Evolutionary conservation across 2,113 vertebrate genomes (phyloP).

Genomic region (Colistium nudipinnis): DNA sequence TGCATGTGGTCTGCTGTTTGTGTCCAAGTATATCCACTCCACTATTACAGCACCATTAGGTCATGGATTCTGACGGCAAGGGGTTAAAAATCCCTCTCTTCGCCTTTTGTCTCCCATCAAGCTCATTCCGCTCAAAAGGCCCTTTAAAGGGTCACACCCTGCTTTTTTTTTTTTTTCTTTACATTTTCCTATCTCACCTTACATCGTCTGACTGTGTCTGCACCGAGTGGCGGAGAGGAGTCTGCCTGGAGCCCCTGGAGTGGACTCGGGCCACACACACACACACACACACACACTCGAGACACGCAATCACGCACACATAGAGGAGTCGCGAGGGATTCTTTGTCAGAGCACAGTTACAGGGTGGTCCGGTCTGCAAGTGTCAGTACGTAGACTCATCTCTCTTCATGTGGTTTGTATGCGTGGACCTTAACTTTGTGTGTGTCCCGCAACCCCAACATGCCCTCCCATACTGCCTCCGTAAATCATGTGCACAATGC

Average conservation of each 20-base stretch:
- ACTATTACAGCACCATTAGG: slow-evolving; percentile 64
- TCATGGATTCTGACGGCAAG: slow-evolving; percentile 54
- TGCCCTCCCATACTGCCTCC: background rate
- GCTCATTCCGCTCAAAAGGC: slow-evolving; percentile 19
- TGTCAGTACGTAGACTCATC: slow-evolving; percentile 53
- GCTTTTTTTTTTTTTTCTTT: background rate
- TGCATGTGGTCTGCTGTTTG: slow-evolving; percentile 62
- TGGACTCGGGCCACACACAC: slow-evolving; percentile 38
- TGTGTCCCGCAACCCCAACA: slow-evolving; percentile 37
- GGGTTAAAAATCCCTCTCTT: slow-evolving; percentile 32
- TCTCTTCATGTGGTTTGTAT: slow-evolving; percentile 56
- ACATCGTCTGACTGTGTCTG: slow-evolving; percentile 55
- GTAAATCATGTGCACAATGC: slow-evolving; percentile 2
- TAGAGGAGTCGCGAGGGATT: slow-evolving; percentile 29
- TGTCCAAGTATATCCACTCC: slow-evolving; percentile 69
- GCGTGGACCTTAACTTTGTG: slow-evolving; percentile 39
- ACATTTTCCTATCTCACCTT: slow-evolving; percentile 53
- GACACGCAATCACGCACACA: slow-evolving; percentile 38
- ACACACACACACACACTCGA: slow-evolving; percentile 3
- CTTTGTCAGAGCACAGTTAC: slow-evolving; percentile 58
- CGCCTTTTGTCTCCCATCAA: slow-evolving; percentile 10
- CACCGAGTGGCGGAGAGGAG: slow-evolving; percentile 35
- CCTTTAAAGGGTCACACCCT: slow-evolving; percentile 33
- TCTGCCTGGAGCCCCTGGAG: slow-evolving; percentile 40
- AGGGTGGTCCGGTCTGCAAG: slow-evolving; percentile 69